Percentiles rank a stretch among this genome's conserved stretches.
phyloP scores from a whole-genome alignment of 2,113 vertebrate species.

The Proterorhinus semilunaris region DNA sequence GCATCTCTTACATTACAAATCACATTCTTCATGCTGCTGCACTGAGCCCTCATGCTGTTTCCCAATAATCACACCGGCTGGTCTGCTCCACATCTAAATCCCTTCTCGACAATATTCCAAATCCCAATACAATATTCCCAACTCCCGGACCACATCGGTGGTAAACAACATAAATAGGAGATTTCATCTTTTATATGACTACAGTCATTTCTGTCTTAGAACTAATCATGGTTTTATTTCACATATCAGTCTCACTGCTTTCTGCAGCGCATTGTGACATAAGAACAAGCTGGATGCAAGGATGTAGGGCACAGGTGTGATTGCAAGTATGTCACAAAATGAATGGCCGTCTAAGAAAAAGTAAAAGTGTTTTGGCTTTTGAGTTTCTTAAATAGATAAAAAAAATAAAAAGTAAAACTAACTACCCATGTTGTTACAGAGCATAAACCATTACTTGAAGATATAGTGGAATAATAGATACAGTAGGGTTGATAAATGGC shows the following conservation, averaged over 20 bases:
- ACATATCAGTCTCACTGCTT: slow-evolving; percentile 6
- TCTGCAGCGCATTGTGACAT: neutral
- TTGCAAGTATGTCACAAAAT: neutral
- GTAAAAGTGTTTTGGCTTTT: neutral
- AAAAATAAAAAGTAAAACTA: slow-evolving; percentile 3
- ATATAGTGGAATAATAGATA: slow-evolving; percentile 11
- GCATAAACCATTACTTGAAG: slow-evolving; percentile 15
- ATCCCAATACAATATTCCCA: too few relatives aligned
- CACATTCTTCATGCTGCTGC: slow-evolving; percentile 58
- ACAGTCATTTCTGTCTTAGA: slow-evolving; percentile 10
- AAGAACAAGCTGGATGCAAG: neutral
- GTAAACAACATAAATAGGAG: slow-evolving; percentile 18
- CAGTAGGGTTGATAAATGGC: slow-evolving; percentile 14
- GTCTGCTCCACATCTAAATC: slow-evolving; percentile 56
- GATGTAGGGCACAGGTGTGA: neutral
- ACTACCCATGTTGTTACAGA: slow-evolving; percentile 13
- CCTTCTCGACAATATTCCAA: slow-evolving; percentile 49
- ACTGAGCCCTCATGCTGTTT: slow-evolving; percentile 54
- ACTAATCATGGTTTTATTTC: slow-evolving; percentile 15
- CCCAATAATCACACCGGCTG: slow-evolving; percentile 55
- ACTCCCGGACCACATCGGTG: slow-evolving; percentile 27
- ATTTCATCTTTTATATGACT: slow-evolving; percentile 9
- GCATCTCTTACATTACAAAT: slow-evolving; percentile 60
- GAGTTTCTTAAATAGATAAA: slow-evolving; percentile 2
- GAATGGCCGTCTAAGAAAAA: neutral